Percentiles rank a stretch among this genome's conserved stretches.
Evolutionary conservation across 2,797 vertebrate genomes (phyloP).

Genomic region (Cuniculus paca): DNA sequence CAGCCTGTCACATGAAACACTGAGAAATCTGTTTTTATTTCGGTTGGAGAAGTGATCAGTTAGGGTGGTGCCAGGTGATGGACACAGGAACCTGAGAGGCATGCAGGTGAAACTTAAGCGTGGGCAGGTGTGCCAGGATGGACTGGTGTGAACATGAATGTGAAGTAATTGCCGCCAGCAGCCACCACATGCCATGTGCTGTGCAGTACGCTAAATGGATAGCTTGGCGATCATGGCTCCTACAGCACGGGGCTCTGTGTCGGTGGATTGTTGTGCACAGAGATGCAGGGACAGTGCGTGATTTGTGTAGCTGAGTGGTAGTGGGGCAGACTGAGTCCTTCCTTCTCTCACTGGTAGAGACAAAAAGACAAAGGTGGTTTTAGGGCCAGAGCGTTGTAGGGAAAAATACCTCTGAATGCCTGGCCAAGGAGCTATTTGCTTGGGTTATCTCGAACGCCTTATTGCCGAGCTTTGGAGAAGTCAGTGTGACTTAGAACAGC

Average conservation of each 20-base stretch:
- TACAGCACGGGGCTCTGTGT: accelerated
- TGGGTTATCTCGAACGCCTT: neutral
- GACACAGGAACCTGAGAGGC: neutral
- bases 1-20: neutral
- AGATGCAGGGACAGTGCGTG: neutral
- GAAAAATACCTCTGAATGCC: neutral
- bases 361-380: neutral
- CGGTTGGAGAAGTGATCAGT: neutral
- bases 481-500: neutral
- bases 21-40: neutral
- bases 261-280: neutral
- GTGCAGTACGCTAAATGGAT: neutral
- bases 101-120: neutral
- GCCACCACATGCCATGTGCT: accelerated
- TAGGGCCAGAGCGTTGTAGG: neutral
- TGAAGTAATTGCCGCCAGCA: neutral
- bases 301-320: too few species aligned
- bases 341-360: neutral
- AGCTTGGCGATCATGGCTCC: neutral
- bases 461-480: neutral
- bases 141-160: accelerated
- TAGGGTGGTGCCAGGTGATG: neutral
- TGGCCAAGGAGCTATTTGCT: neutral
- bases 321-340: neutral
- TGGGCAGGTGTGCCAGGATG: neutral